These are phyloP conservation scores for Procavia capensis DNA, from an alignment of 2,113 vertebrate species.

Conservation along the genomic window DNA sequence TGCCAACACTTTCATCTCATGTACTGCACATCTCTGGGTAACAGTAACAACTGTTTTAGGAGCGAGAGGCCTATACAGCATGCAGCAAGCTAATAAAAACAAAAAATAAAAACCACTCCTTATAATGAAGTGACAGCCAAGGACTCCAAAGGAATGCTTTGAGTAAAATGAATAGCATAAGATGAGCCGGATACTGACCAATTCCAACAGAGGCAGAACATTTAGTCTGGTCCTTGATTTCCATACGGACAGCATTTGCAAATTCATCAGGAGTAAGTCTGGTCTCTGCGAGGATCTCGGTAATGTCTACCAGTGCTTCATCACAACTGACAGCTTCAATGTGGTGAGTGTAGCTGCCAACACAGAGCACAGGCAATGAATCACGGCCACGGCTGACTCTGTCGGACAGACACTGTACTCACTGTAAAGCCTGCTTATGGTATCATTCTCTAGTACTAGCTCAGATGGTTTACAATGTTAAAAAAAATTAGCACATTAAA, in stretches of 20 bases:
- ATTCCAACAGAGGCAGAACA: constrained; percentile 97
- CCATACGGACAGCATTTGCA: constrained; percentile 92
- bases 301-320: constrained; percentile 95
- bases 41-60: background rate
- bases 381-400: constrained; percentile 76
- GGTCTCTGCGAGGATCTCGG: constrained; percentile 93
- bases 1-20: background rate
- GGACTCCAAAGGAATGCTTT: background rate
- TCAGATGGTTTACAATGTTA: background rate
- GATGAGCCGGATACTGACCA: constrained; percentile 87
- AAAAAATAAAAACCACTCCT: background rate
- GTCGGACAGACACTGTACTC: constrained; percentile 71
- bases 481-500: background rate
- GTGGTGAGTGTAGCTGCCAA: constrained; percentile 94
- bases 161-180: background rate
- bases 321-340: constrained; percentile 99
- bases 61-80: background rate
- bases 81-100: background rate
- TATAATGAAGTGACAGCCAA: background rate
- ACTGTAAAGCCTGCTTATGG: constrained; percentile 72
- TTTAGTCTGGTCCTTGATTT: constrained; percentile 94
- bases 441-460: background rate
- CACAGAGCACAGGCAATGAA: constrained; percentile 83
- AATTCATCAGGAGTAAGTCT: constrained; percentile 92
- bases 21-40: background rate